Evolutionary conservation across 2,888 invertebrate species (phyloP), one percentile per base, ranked within the genome.

Genomic region (Melikaiella ostensackeni): DNA sequence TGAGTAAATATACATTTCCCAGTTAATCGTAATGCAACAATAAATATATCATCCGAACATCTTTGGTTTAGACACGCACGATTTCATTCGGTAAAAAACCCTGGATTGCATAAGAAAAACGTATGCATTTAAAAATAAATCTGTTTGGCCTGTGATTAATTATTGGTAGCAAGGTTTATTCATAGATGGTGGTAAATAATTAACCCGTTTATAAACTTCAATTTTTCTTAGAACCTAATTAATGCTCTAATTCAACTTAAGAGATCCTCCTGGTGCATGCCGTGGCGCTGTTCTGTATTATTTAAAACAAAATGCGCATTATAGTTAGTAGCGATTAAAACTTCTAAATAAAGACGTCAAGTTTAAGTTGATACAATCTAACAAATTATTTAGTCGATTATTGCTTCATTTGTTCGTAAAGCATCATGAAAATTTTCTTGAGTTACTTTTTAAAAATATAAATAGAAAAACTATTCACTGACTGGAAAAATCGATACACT

Each of bases 51-150:
- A 81, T 89, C 84, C 84, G 85, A 86, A 85, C 85, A 89, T 90
- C 90, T 90, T 90, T 89, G 89, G 89, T 84, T 88, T 88, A 86
- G 85, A 87, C 84, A 83, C 84, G 85, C 80, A 84, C 76, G 82
- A 81, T 82, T 84, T 82, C 66, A 83, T 82, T 80, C 80, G 82
- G 79, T 79, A 82, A 82, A 80, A 82, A 81, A 80, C 11, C 66
- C 42, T 46, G 30, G 46, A 66, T 66, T 30, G 42, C 19, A 46
- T 46, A 66, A 46, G 27, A 55, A 66, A 27, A 66, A 66, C 27
- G 16, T 38, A 66, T 16, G 64, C 66, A 27, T 66, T 66, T 46
- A 46, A 13, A 55, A 55, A 55, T 21, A 55, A 55, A 21, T 55
- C n/a, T 50, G 8, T 55, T 55, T 55, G 21, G n/a, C 55, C n/a